Evolutionary conservation across 2,113 vertebrate genomes (phyloP), one percentile per base, ranked within the genome.

Genomic region (Lepus timidus): DNA sequence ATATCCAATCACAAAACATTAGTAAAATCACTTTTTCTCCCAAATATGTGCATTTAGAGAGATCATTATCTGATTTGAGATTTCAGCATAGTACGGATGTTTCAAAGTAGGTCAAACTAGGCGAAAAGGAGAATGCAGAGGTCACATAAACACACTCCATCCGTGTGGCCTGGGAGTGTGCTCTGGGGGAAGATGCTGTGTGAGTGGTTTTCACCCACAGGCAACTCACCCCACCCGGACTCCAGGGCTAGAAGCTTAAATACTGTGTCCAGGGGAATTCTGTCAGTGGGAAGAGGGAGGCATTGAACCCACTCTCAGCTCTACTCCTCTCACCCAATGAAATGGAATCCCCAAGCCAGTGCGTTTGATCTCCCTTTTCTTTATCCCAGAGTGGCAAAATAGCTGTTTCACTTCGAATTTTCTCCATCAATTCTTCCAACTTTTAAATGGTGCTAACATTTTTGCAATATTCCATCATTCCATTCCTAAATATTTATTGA

Each of bases 301-400:
- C 44, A 27, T 73, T 29, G 27, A 79, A n/a, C 20, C 25, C 81
- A 62, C 33, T 74, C 27, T 58, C 25, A 31, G 14, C 20, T 36
- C 22, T 4, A 1, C 22, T 44, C 12, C 73, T 44, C 39, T 90
- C 14, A 39, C 22, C 55, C 19, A 36, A 36, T 65, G 6, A 33
- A 91, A 68, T 36, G 20, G 9, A 91, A 51, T 65, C 62, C 20
- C n/a, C 70, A 51, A 27, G 13, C 27, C 70, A 23, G 25, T 31
- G n/a, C 27, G 12, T 73, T 49, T 79, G 27, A 14, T 51, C 88
- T 79, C 61, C 9, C 33, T 73, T 64, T 85, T 74, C 75, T 87
- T 88, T 78, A 78, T 73, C 16, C 27, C n/a, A 68, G 91, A 88
- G 62, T 17, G 79, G 12, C 55, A 95, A 94, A 78, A 67, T 61